Percentiles rank a stretch among this genome's conserved stretches.
Conservation (phyloP, 2,797 vertebrate genomes). For the Crax fasciolata region DNA sequence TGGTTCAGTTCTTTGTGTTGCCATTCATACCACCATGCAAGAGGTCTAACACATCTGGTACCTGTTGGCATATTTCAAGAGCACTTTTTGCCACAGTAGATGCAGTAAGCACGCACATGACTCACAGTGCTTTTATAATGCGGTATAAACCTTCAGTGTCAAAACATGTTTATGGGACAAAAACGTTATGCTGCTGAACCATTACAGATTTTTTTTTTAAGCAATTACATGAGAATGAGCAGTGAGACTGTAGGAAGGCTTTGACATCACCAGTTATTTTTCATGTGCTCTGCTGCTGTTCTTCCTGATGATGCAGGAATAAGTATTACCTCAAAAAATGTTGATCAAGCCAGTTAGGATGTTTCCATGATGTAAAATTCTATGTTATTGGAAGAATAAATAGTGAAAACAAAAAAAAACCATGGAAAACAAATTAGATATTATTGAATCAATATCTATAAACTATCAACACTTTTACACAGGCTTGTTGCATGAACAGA, state of each 20-base stretch:
- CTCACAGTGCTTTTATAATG: neutral
- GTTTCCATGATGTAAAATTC: neutral
- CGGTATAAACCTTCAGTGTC: neutral
- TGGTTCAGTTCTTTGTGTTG: neutral
- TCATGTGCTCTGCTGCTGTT: neutral
- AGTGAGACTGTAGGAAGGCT: neutral
- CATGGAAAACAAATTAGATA: neutral
- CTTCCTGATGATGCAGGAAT: neutral
- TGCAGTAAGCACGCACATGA: neutral
- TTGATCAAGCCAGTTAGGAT: neutral
- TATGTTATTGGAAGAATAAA: neutral
- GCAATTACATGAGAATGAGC: neutral
- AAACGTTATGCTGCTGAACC: accelerated
- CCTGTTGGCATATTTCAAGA: accelerated
- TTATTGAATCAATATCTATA: neutral
- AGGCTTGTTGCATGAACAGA: slow-evolving; percentile 97
- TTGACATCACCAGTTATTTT: neutral
- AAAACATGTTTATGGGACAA: neutral
- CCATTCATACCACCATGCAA: accelerated
- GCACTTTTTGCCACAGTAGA: neutral
- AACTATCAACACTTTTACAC: neutral
- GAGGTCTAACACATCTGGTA: neutral
- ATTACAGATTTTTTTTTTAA: neutral
- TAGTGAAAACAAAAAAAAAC: neutral
- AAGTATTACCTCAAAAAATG: neutral